These are phyloP conservation scores for Epistrophe eligans DNA, from an alignment of 2,888 invertebrate species.

Conservation along the genomic window DNA sequence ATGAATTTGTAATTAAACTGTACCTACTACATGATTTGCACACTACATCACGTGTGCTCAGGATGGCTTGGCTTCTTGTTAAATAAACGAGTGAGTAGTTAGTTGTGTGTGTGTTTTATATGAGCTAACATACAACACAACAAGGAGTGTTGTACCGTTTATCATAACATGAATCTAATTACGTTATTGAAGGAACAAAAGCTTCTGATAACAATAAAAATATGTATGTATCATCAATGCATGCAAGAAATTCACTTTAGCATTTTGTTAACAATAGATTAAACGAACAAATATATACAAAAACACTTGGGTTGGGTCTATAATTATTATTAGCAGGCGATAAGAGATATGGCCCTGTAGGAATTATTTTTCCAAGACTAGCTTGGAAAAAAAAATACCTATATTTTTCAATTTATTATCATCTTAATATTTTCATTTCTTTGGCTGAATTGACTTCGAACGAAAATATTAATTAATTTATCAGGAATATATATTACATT, in stretches of 20 bases:
- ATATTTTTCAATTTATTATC: neutral
- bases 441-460: neutral
- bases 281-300: neutral
- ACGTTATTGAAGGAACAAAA: slow-evolving; percentile 64
- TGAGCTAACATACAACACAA: slow-evolving; percentile 12
- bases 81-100: slow-evolving; percentile 2
- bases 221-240: neutral
- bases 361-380: neutral
- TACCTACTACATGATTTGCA: slow-evolving; percentile 54
- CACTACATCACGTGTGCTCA: slow-evolving; percentile 45
- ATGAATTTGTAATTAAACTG: slow-evolving; percentile 60
- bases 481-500: no score
- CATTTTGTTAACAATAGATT: neutral
- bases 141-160: slow-evolving; percentile 66
- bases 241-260: slow-evolving; percentile 21
- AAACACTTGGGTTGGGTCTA: neutral
- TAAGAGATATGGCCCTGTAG: neutral
- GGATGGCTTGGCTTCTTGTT: slow-evolving; percentile 31
- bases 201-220: slow-evolving; percentile 56
- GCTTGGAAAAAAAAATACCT: neutral
- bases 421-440: neutral
- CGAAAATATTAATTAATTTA: no score
- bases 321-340: neutral
- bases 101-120: slow-evolving; percentile 11
- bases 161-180: slow-evolving; percentile 71